Evolutionary conservation across 2,797 vertebrate species (phyloP), one percentile per base, ranked within the genome.

Genomic region (Enteromius paludinosus): DNA sequence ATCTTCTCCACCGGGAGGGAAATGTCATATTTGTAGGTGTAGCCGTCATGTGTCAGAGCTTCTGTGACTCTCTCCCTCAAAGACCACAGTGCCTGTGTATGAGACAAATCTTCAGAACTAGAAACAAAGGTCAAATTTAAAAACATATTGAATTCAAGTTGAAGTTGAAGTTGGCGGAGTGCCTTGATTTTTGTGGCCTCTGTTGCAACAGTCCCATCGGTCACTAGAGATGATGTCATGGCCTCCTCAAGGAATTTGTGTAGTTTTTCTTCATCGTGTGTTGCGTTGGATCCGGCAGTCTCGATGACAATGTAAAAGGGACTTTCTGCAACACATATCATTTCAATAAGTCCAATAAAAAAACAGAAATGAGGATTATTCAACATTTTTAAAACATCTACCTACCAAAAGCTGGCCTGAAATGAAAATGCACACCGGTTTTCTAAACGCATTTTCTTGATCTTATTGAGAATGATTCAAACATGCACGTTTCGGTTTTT

Each of bases 281-380:
- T 85, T 0, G 90, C 80, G 56, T 92, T 93, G 8, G 97, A 99
- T 45, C 98, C 98, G 0, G 96, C 96, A 0, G 97, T 98, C 95
- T 99, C 98, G 47, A 99, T 94, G 81, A 99, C 89, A 38, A 98
- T 91, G 84, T 98, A 99, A 90, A 99, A 98, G 0, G 96, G 95
- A 71, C 94, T 95, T 49, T 94, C 98, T 99, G 91, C 79, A 90
- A 89, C 81, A 84, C 0, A 47, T 56, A 83, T 49, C n/a, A 54
- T 30, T 64, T 30, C 33, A 4, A 3, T 0, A 3, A 52, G 17
- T 80, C 33, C n/a, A 73, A 23, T 20, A 78, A 66, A 3, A 70
- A 2, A 76, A 43, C 41, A 70, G 5, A 64, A 45, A 66, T 23
- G 9, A 56, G 9, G 3, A n/a, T 62, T 30, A 62, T 3, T 28